These are phyloP conservation scores for Digitonthophagus gazella DNA, from an alignment of 2,888 invertebrate genomes.

Conservation along the genomic window DNA sequence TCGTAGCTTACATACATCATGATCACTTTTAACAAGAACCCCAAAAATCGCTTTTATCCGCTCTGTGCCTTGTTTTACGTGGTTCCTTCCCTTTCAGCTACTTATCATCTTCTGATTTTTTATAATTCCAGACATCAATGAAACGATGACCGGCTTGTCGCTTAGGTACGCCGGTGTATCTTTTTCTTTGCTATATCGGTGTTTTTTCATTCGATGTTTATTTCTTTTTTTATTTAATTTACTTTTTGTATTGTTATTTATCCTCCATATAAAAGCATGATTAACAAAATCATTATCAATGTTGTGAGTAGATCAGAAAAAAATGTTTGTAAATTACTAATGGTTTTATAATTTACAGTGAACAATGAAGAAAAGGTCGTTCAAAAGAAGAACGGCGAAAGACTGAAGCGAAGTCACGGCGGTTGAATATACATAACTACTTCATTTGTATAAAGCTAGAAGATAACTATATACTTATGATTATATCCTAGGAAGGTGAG, in stretches of 20 bases:
- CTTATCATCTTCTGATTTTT: conserved; percentile 1
- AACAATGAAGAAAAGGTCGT: background rate
- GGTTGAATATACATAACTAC: background rate
- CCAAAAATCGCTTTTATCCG: background rate
- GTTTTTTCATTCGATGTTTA: conserved; percentile 2
- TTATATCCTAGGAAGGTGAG: background rate
- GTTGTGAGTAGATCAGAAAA: background rate
- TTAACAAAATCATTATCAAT: no score
- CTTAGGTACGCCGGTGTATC: conserved; percentile 22
- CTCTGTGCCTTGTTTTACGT: background rate
- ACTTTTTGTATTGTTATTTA: background rate
- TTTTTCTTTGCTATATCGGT: background rate
- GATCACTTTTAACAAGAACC: background rate
- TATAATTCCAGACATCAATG: conserved; percentile 11
- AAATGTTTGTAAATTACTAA: background rate
- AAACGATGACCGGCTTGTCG: conserved; percentile 27
- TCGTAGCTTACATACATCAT: background rate
- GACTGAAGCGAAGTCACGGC: background rate
- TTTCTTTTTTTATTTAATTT: conserved; percentile 1
- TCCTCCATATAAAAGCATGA: no score
- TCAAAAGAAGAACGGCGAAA: background rate
- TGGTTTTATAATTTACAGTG: background rate
- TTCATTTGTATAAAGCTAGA: background rate
- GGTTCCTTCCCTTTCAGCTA: conserved; percentile 1
- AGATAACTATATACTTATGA: background rate